Conservation (phyloP, 2,113 vertebrate species). For the Thunnus thynnus region DNA sequence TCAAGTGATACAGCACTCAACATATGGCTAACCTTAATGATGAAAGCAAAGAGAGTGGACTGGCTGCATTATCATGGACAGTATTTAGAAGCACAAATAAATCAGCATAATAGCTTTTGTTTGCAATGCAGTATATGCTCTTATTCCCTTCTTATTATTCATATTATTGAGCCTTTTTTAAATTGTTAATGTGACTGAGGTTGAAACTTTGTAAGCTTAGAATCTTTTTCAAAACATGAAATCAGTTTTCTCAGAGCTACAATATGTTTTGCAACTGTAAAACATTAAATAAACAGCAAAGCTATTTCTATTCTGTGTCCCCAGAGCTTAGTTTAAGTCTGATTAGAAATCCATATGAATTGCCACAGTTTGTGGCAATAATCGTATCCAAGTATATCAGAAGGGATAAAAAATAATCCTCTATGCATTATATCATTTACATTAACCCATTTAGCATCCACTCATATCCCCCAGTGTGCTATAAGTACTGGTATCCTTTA, state of each 20-base stretch:
- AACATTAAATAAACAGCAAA: slow-evolving; percentile 21
- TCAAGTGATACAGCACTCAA: slow-evolving; percentile 53
- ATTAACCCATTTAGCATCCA: slow-evolving; percentile 48
- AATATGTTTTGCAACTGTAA: not conserved
- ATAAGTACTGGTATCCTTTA: slow-evolving; percentile 34
- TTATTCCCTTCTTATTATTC: slow-evolving; percentile 35
- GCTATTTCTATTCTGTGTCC: not conserved
- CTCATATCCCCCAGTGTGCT: slow-evolving; percentile 11
- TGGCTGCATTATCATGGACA: slow-evolving; percentile 36
- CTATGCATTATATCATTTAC: slow-evolving; percentile 45
- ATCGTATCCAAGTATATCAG: slow-evolving; percentile 26
- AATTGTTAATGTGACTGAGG: slow-evolving; percentile 20
- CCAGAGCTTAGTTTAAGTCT: slow-evolving; percentile 32
- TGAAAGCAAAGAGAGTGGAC: slow-evolving; percentile 46
- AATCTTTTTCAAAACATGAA: not conserved
- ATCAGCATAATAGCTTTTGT: slow-evolving; percentile 35
- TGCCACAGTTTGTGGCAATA: slow-evolving; percentile 17
- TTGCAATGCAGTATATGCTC: slow-evolving; percentile 1
- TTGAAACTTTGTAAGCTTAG: not conserved
- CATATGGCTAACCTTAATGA: slow-evolving; percentile 44
- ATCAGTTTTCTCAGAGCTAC: slow-evolving; percentile 1
- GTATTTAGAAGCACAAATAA: slow-evolving; percentile 37
- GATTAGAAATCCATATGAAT: slow-evolving; percentile 12
- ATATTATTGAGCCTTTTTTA: slow-evolving; percentile 15
- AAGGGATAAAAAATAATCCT: slow-evolving; percentile 41